Conservation (phyloP, 2,888 invertebrate genomes). For the Aporophyla lueneburgensis region DNA sequence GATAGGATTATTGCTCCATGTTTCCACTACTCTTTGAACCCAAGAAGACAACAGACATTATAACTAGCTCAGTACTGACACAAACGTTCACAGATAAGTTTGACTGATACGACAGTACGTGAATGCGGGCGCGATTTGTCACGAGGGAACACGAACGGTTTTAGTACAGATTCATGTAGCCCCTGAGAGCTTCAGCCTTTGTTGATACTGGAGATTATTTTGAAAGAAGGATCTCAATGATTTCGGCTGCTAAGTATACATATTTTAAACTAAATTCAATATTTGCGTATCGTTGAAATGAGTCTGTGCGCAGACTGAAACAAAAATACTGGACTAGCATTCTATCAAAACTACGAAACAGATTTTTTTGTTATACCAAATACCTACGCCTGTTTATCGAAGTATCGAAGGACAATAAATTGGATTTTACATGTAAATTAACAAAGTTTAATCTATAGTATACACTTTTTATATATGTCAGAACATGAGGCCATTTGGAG, state of each 20-base stretch:
- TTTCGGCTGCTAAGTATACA: neutral
- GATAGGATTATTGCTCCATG: neutral
- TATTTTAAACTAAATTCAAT: no score
- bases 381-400: no score
- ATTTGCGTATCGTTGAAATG: neutral
- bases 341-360: neutral
- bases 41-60: conserved; percentile 12
- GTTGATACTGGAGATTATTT: conserved; percentile 23
- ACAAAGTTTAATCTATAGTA: no score
- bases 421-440: no score
- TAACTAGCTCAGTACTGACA: conserved; percentile 24
- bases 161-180: conserved; percentile 55
- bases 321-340: no score
- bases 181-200: conserved; percentile 38
- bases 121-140: conserved; percentile 58
- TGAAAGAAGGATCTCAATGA: conserved; percentile 15
- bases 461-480: no score
- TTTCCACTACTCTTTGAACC: neutral
- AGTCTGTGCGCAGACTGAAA: neutral
- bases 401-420: no score
- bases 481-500: no score
- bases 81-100: conserved; percentile 47
- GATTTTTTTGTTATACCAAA: no score
- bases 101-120: conserved; percentile 58
- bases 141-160: conserved; percentile 43